Conservation (phyloP, 2,888 invertebrate species). For the Spodoptera exigua region DNA sequence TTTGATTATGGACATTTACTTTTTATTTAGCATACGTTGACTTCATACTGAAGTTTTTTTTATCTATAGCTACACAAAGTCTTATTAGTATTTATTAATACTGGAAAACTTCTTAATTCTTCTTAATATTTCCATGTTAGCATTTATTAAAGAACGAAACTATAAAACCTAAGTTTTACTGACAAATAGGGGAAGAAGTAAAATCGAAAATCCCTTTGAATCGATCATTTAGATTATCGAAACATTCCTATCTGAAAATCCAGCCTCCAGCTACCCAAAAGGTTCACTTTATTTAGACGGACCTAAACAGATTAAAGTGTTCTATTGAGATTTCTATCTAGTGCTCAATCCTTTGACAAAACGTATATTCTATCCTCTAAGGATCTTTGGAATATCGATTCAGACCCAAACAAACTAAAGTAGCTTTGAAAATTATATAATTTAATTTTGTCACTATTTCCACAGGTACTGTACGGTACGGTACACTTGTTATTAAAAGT, state of each 20-base stretch:
- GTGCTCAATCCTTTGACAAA: conserved; percentile 22
- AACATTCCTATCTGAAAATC: conserved; percentile 13
- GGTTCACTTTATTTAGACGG: not conserved
- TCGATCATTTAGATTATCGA: conserved; percentile 9
- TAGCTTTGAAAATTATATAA: conserved; percentile 15
- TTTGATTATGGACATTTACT: too few species aligned
- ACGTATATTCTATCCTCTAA: conserved; percentile 27
- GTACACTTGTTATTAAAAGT: too few species aligned
- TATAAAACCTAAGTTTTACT: too few species aligned
- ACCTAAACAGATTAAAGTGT: conserved; percentile 15
- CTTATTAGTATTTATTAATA: too few species aligned
- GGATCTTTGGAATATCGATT: conserved; percentile 16
- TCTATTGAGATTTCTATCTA: conserved; percentile 20
- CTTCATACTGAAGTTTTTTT: too few species aligned
- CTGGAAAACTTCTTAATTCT: too few species aligned
- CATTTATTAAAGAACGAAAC: too few species aligned
- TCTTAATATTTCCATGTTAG: too few species aligned
- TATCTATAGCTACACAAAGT: too few species aligned
- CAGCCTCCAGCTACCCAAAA: conserved; percentile 2
- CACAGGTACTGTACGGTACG: too few species aligned
- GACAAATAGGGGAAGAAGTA: too few species aligned
- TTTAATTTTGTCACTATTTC: conserved; percentile 16
- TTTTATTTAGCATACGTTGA: too few species aligned
- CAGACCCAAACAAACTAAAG: conserved; percentile 14
- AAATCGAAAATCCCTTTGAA: not conserved